phyloP scores from a whole-genome alignment of 2,888 invertebrate genomes.

The Shargacucullia verbasci region DNA sequence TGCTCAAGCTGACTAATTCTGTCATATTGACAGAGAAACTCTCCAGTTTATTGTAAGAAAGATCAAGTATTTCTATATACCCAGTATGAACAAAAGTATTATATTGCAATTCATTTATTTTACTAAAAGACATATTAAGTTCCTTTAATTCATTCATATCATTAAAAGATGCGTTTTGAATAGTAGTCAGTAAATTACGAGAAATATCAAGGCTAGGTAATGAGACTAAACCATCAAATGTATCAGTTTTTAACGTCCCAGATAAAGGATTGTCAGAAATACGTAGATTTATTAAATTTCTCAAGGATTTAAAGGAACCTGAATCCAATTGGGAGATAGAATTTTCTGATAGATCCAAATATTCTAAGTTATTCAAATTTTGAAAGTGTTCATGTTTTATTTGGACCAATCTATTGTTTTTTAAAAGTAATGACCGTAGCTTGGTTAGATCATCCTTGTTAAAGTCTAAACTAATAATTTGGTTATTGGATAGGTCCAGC shows the following conservation, averaged over 20 bases:
- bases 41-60: conserved; percentile 71
- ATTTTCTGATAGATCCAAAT: conserved; percentile 75
- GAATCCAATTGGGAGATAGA: conserved; percentile 66
- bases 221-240: conserved; percentile 70
- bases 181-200: conserved; percentile 59
- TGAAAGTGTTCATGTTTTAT: conserved; percentile 65
- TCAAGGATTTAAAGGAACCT: conserved; percentile 66
- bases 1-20: conserved; percentile 61
- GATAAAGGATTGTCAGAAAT: conserved; percentile 72
- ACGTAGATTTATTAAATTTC: conserved; percentile 67
- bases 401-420: conserved; percentile 66
- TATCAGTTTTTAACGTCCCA: conserved; percentile 64
- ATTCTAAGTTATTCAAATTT: conserved; percentile 61
- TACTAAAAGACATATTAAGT: conserved; percentile 72
- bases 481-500: conserved; percentile 74
- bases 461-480: conserved; percentile 68
- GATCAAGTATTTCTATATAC: conserved; percentile 68
- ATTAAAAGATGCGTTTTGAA: conserved; percentile 73
- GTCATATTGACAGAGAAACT: conserved; percentile 70
- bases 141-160: conserved; percentile 68
- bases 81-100: conserved; percentile 70
- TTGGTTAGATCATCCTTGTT: conserved; percentile 65
- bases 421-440: conserved; percentile 63
- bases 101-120: conserved; percentile 66
- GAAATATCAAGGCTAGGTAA: conserved; percentile 75